Evolutionary conservation across 1,140 invertebrate genomes (phyloP), one percentile per base, ranked within the genome.

Genomic region (Onthophagus taurus): DNA sequence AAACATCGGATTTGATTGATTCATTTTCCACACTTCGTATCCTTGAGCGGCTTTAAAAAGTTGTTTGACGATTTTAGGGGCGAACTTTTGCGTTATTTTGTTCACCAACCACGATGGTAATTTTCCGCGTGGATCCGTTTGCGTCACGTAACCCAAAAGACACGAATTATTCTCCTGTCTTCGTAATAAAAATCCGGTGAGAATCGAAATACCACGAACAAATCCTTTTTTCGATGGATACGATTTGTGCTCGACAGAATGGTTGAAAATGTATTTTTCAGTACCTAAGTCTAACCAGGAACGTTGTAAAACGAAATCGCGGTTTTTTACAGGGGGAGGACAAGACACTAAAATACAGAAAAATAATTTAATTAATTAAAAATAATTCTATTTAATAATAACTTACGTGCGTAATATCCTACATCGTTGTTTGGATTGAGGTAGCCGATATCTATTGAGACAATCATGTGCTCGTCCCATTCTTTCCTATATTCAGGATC

Each of bases 401-500:
- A 54, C 81, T 80, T 63, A 91, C 88, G 80, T 47, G 88, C 82
- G 70, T 94, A 93, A 66, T 94, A 94, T 38, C 88, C 88, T 48
- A 94, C 78, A 66, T 93, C 89, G 62, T 92, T 93, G 62, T 91
- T 92, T 26, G 89, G 85, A 71, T 92, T 91, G 55, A 94, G 75
- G 63, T 80, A 85, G 14, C 89, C 89, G 44, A 92, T 88, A 60
- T 91, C 87, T 55, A 80, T 79, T 4, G 85, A 83, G 38, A 83
- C 79, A 29, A 89, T 71, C 84, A 91, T 89, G 63, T 88, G 80
- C 33, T 78, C 81, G 65, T 93, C 89, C 89, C 89, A 93, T 39
- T 85, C 76, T 61, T 84, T 85, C 47, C 88, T 70, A 65, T 89
- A 92, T 48, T 85, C 81, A 11, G 87, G 85, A 67, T 92, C 89